Base-by-base conservation (phyloP, 2,113 vertebrate species). In the Bambusicola thoracicus region DNA sequence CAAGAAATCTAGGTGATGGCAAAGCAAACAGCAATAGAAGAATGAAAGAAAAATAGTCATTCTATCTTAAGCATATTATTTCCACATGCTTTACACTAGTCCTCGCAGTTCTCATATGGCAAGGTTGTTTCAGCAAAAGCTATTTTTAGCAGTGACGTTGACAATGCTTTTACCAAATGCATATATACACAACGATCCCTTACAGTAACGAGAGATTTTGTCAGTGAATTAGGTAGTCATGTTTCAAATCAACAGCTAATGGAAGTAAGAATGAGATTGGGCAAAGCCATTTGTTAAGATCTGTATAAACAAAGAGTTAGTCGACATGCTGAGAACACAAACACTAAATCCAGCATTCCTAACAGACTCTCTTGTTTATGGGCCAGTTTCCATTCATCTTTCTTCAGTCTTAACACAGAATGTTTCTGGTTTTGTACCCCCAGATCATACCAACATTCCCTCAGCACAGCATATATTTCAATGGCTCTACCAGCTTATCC, bases 1-100 rank as follows among this genome's bases (percentile, higher is more conserved):
- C 98, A 97, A 98, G 98, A 98, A 97, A 97, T 98, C 97, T 98
- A 98, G 94, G 97, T 95, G 97, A 96, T 95, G 85, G 98, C 97
- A 98, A 97, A 98, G 98, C 98, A 97, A 97, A 97, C 81, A 89
- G 96, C 97, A 97, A 98, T 7, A 97, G 96, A 97, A 97, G 97
- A 98, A 98, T 56, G 96, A 98, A 97, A 98, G 97, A 97, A 97
- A 87, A 97, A 68, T 1, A 80, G 98, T 98, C 98, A 98, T 96
- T 98, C 97, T 98, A 95, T 95, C 95, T 97, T 66, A 91, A 94
- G 94, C 36, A 96, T 86, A 93, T 90, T 86, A 93, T 92, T 94
- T 92, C 46, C 87, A 93, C 55, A 92, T 48, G 89, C 51, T 95
- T 68, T 48, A 75, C 20, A 86, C 94, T 97, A 97, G 90, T 90